Evolutionary conservation across 2,113 vertebrate species (phyloP), one percentile per base, ranked within the genome.

Genomic region (Erythrocercus mccallii): DNA sequence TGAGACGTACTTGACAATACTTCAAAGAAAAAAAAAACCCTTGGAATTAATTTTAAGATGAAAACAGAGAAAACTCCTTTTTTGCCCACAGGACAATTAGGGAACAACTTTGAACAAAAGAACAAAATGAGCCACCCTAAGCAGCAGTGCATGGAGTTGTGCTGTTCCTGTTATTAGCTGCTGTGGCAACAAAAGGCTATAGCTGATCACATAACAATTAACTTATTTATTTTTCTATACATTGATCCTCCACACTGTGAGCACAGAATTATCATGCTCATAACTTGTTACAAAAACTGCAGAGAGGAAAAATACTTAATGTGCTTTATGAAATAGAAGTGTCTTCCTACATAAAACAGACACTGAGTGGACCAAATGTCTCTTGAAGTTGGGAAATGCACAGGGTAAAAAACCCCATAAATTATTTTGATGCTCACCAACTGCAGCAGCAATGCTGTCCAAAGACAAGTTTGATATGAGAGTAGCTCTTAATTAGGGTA

Each of bases 351-450:
- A 51, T 11, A 17, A 79, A 80, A 28, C 22, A 44, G 11, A 27
- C 45, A 25, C 11, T 13, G 44, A 42, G 15, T 12, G 27, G 16
- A 10, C 45, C 28, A 77, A 71, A 44, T 2, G 2, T 20, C 31
- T 40, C 48, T 74, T 24, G 27, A 42, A 61, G 22, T 0, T 64
- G 40, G n/a, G 9, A 82, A 93, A 73, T 1, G 2, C 44, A 35
- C 4, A 10, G 18, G 11, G 19, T 0, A 4, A 13, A 66, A 66
- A 35, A 23, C 2, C 0, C 4, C 10, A 50, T n/a, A 28, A 47
- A 27, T 70, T 85, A 38, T 85, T 85, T 90, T 82, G 47, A 45
- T 40, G 5, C 5, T n/a, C 74, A 42, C 15, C 37, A 69, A 53
- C 22, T 54, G 13, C 68, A 81, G n/a, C 28, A 81, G 37, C 15